A percentile compares a stretch with the other conserved stretches of the same genome.
Evolutionary conservation across 1,140 invertebrate genomes (phyloP).

Genomic region (Temnothorax curvispinosus): DNA sequence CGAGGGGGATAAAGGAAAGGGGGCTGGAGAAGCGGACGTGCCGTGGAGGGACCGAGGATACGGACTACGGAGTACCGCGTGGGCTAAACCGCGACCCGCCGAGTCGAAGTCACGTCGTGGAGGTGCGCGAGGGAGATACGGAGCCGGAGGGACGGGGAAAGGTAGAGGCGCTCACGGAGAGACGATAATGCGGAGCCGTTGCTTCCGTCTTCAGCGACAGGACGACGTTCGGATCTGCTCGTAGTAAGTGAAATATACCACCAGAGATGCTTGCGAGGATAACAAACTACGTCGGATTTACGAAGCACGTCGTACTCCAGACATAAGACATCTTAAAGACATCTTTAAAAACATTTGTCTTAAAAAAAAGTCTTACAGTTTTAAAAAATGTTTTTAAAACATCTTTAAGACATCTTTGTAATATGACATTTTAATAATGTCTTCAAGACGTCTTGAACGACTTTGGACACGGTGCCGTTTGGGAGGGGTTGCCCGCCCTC

Average conservation of each 20-base stretch:
- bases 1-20: not conserved
- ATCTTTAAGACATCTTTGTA: no score
- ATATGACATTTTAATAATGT: no score
- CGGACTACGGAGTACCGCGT: not conserved
- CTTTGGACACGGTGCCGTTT: no score
- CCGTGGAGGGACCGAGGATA: conserved; percentile 13
- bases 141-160: not conserved
- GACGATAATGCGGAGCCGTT: conserved; percentile 77
- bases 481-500: not conserved
- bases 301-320: no score
- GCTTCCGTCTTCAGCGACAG: conserved; percentile 74
- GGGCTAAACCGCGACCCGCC: conserved; percentile 47
- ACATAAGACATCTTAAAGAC: no score
- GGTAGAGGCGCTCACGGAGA: not conserved
- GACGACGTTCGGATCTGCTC: conserved; percentile 72
- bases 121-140: not conserved
- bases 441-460: no score
- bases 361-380: no score
- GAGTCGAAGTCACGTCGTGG: not conserved
- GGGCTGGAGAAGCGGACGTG: not conserved
- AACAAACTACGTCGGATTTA: not conserved
- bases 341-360: no score
- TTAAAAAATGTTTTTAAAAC: no score
- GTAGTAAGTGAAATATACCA: conserved; percentile 71
- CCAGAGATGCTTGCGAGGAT: not conserved